phyloP scores from a whole-genome alignment of 2,888 invertebrate species.

The Drosophila paracracens region DNA sequence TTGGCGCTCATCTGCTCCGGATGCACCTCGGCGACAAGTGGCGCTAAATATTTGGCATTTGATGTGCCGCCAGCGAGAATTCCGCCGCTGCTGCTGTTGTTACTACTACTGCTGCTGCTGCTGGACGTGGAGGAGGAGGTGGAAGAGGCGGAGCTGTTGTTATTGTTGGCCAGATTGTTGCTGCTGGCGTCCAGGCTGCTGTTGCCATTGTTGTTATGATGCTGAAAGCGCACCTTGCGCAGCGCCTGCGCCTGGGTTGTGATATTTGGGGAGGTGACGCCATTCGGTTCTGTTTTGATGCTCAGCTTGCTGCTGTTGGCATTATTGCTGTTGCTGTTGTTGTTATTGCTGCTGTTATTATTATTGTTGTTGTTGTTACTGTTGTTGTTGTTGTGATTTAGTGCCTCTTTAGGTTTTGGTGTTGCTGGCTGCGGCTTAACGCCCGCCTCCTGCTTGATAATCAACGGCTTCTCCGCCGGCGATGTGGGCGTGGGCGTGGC shows the following conservation, averaged over 20 bases:
- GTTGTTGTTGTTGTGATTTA: slow-evolving; percentile 49
- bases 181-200: slow-evolving; percentile 41
- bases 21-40: slow-evolving; percentile 83
- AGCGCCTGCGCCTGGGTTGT: slow-evolving; percentile 60
- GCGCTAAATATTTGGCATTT: slow-evolving; percentile 82
- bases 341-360: slow-evolving; percentile 38
- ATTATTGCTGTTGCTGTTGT: slow-evolving; percentile 38
- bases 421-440: slow-evolving; percentile 37
- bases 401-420: slow-evolving; percentile 48
- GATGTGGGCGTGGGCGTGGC: slow-evolving; percentile 71
- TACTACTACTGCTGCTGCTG: slow-evolving; percentile 29
- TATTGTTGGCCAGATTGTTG: slow-evolving; percentile 31
- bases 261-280: slow-evolving; percentile 32
- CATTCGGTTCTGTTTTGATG: slow-evolving; percentile 66
- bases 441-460: slow-evolving; percentile 62
- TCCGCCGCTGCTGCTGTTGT: slow-evolving; percentile 33
- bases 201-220: slow-evolving; percentile 62
- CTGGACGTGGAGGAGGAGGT: slow-evolving; percentile 43
- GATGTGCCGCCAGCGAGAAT: slow-evolving; percentile 67
- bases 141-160: slow-evolving; percentile 48
- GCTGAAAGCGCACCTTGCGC: slow-evolving; percentile 72
- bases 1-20: slow-evolving; percentile 81
- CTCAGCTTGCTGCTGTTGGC: slow-evolving; percentile 41
- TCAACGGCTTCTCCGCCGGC: slow-evolving; percentile 46
- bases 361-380: slow-evolving; percentile 39